Evolutionary conservation across 2,888 invertebrate genomes (phyloP).

Genomic region (Cinara cedri): DNA sequence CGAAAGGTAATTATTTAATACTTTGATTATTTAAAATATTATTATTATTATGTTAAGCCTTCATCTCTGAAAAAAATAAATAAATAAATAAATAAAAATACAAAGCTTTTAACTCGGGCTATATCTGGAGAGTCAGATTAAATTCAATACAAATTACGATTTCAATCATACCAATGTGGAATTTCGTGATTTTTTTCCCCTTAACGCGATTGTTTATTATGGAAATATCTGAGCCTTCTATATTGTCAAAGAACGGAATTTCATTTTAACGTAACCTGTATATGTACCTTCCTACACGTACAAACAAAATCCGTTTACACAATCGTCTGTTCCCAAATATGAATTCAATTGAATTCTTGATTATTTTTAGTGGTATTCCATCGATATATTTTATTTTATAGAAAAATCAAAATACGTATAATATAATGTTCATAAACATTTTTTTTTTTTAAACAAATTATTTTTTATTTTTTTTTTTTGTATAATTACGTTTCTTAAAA

Average conservation of each 20-base stretch:
- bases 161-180: conserved; percentile 30
- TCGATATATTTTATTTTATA: too few species aligned
- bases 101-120: too few species aligned
- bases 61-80: not conserved
- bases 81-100: too few species aligned
- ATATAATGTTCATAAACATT: too few species aligned
- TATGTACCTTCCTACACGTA: conserved; percentile 8
- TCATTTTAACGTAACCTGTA: conserved; percentile 19
- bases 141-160: conserved; percentile 37
- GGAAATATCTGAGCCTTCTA: conserved; percentile 36
- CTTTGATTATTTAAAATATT: not conserved
- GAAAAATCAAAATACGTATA: too few species aligned
- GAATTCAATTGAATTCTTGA: not conserved
- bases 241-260: conserved; percentile 40
- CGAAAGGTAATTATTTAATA: conserved; percentile 34
- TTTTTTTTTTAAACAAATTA: too few species aligned
- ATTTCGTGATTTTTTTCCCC: conserved; percentile 36
- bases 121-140: not conserved
- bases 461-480: too few species aligned
- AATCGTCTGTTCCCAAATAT: not conserved
- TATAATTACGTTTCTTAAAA: too few species aligned
- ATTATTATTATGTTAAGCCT: not conserved
- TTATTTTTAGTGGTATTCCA: too few species aligned
- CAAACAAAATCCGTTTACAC: conserved; percentile 9
- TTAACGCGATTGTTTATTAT: conserved; percentile 10